Evolutionary conservation across 2,888 invertebrate species (phyloP).

Genomic region (Eupithecia vulgata): DNA sequence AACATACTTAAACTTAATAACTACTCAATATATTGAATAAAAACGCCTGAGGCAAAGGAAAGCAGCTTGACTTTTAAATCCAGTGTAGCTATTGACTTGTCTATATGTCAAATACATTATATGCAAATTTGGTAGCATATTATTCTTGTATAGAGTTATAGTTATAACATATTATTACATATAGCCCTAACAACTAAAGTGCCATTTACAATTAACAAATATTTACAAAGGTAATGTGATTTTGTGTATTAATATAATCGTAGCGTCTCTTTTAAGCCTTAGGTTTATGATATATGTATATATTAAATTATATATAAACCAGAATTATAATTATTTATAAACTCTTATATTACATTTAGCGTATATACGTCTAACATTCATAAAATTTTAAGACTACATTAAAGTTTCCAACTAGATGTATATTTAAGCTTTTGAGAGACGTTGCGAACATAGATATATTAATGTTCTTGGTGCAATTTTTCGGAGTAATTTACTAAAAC

Average conservation of each 20-base stretch:
- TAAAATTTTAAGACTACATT: neutral
- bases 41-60: neutral
- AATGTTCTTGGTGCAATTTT: conserved; percentile 59
- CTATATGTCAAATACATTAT: neutral
- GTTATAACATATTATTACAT: conserved; percentile 8
- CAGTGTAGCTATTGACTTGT: neutral
- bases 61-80: neutral
- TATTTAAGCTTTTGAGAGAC: conserved; percentile 27
- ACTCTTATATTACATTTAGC: conserved; percentile 2
- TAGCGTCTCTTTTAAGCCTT: conserved; percentile 31
- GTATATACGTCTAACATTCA: neutral
- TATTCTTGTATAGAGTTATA: neutral
- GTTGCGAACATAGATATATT: conserved; percentile 44
- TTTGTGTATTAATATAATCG: conserved; percentile 34
- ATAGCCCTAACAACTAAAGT: conserved; percentile 36
- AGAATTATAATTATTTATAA: neutral
- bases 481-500: conserved; percentile 51
- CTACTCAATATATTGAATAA: neutral
- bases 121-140: neutral
- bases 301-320: neutral
- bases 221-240: conserved; percentile 32
- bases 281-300: conserved; percentile 10
- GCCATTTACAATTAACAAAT: conserved; percentile 41
- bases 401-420: neutral
- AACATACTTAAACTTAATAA: neutral